Evolutionary conservation across 2,888 invertebrate species (phyloP).

Genomic region (Paralinhomoeus sp.): DNA sequence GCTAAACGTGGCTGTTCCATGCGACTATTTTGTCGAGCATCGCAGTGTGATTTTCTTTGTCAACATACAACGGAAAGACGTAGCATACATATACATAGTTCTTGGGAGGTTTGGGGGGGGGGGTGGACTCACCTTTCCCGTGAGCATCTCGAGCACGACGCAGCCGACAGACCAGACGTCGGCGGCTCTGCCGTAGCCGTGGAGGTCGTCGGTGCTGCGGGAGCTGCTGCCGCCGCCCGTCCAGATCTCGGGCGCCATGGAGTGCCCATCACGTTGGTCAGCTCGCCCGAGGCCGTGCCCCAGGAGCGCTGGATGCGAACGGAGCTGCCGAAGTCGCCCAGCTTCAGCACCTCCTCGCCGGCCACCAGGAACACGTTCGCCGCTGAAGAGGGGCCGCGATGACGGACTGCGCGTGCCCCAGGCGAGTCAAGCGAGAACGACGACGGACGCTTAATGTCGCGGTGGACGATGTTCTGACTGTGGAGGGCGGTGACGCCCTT

Average conservation of each 20-base stretch:
- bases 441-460: conserved; percentile 61
- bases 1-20: no score
- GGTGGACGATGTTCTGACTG: conserved; percentile 48
- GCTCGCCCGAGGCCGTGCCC: conserved; percentile 43
- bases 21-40: no score
- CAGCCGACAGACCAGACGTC: conserved; percentile 92
- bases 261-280: conserved; percentile 78
- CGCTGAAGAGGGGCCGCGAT: no score
- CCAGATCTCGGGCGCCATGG: conserved; percentile 85
- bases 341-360: conserved; percentile 46
- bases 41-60: no score
- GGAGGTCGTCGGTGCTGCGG: conserved; percentile 3
- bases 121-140: conserved; percentile 63
- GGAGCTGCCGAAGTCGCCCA: conserved; percentile 47
- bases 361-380: conserved; percentile 81
- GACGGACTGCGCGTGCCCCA: no score
- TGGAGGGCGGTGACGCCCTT: conserved; percentile 58
- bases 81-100: no score
- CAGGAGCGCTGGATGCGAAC: conserved; percentile 5
- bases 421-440: no score
- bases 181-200: conserved; percentile 68
- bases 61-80: no score
- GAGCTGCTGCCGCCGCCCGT: conserved; percentile 12
- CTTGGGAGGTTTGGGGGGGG: no score
- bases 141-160: conserved; percentile 80